Evolutionary conservation across 53 echinoderm and acorn worm species (phyloP).

Genomic region (Antedon mediterranea): DNA sequence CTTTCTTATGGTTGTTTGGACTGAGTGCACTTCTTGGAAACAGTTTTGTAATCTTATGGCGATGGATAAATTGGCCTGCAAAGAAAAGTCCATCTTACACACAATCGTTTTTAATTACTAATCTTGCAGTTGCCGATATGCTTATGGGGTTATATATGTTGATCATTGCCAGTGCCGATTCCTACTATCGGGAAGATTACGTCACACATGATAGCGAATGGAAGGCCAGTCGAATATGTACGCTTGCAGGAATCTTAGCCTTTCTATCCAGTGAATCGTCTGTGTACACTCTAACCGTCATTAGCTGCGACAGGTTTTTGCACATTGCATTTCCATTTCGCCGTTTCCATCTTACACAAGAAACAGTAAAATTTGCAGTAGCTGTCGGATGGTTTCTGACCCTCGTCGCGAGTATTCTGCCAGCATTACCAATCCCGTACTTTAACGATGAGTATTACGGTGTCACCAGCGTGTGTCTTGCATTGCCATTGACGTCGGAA

Average conservation of each 20-base stretch:
- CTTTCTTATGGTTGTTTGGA: constrained; percentile 85
- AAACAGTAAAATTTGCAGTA: constrained; percentile 22
- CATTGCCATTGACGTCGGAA: constrained; percentile 46
- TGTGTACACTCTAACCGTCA: constrained; percentile 52
- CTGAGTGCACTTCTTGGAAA: constrained; percentile 76
- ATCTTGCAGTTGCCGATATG: constrained; percentile 71
- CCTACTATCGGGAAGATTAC: constrained; percentile 50
- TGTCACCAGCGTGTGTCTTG: constrained; percentile 72
- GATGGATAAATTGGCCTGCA: constrained; percentile 4
- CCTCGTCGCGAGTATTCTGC: constrained; percentile 37
- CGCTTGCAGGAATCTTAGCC: constrained; percentile 55
- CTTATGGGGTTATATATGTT: constrained; percentile 97
- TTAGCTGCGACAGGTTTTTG: constrained; percentile 72
- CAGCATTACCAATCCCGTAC: constrained; percentile 41
- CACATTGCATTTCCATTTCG: constrained; percentile 72
- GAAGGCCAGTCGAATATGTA: constrained; percentile 41
- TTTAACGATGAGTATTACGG: constrained; percentile 72
- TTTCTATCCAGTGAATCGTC: constrained; percentile 83
- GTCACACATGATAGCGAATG: constrained; percentile 44
- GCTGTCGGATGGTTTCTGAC: constrained; percentile 36
- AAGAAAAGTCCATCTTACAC: constrained; percentile 28
- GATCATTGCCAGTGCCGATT: constrained; percentile 69
- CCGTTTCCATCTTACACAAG: constrained; percentile 20
- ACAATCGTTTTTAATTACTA: constrained; percentile 66
- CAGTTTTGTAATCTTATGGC: constrained; percentile 47